phyloP scores from a whole-genome alignment of 1,140 invertebrate species.

The Zaprionus ghesquierei region DNA sequence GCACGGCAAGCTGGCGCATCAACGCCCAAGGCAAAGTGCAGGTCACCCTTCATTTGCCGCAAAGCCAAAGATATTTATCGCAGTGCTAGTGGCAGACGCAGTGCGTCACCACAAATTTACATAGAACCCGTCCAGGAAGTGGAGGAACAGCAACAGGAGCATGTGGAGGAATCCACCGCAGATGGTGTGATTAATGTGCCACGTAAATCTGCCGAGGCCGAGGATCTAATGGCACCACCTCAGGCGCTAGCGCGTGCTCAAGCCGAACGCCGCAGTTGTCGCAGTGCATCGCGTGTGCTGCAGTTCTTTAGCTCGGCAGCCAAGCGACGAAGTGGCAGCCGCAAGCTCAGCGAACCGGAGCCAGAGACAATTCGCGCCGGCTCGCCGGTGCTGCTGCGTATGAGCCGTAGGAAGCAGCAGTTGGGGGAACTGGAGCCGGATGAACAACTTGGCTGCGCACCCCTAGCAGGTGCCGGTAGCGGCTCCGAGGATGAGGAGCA shows the following conservation, averaged over 20 bases:
- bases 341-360: constrained; percentile 58
- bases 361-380: constrained; percentile 18
- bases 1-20: constrained; percentile 52
- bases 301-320: constrained; percentile 73
- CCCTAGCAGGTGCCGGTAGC: constrained; percentile 21
- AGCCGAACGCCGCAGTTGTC: constrained; percentile 66
- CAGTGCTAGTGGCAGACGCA: constrained; percentile 66
- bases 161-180: neutral
- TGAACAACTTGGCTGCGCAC: constrained; percentile 53
- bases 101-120: constrained; percentile 63
- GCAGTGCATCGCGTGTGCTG: constrained; percentile 68
- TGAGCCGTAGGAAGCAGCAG: constrained; percentile 32
- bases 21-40: constrained; percentile 55
- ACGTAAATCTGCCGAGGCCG: constrained; percentile 58
- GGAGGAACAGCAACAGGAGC: constrained; percentile 4
- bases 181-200: neutral
- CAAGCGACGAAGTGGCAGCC: constrained; percentile 56
- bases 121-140: constrained; percentile 20
- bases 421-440: constrained; percentile 15
- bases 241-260: constrained; percentile 62
- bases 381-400: constrained; percentile 60
- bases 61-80: constrained; percentile 68
- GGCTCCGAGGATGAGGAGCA: constrained; percentile 61
- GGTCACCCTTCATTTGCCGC: constrained; percentile 61
- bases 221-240: constrained; percentile 67